Evolutionary conservation across 2,888 invertebrate species (phyloP), one percentile per base, ranked within the genome.

Genomic region (Anoncus sp.): DNA sequence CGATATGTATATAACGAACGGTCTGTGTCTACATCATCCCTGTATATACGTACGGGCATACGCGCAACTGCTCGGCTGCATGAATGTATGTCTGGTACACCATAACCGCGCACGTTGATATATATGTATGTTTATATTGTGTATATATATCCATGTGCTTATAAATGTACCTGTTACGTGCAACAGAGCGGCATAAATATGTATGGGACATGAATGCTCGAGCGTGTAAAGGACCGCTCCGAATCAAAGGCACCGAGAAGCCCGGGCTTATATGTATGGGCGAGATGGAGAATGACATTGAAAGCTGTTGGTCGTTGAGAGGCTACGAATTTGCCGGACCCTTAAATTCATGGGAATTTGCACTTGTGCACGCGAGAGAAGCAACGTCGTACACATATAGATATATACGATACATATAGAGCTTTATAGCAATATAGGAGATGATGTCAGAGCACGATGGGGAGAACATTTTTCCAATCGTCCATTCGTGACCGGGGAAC

Each of bases 151-250:
- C 45, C 55, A 53, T 63, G 16, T 24, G 49, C 27, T 49, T 18
- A 55, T 53, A 63, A n/a, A n/a, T n/a, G 77, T 84, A 86, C 84
- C 84, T 82, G 84, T 85, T 85, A 86, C 86, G 85, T 85, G 85
- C 82, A 81, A 82, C 71, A 73, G 79, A 65, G 80, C 79, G 81
- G 81, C 84, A 89, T 90, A 88, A 90, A 90, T 90, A 90, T 90
- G 89, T 90, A 89, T 89, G 87, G 89, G 83, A 85, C 89, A 89
- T 90, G 90, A 90, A 90, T 90, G 87, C 88, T 83, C 85, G 86
- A 90, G 88, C 85, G 84, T 82, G 85, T 81, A 82, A 81, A 80
- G 82, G 81, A 84, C 2, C 83, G 77, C 69, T 70, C 51, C 60
- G 51, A 77, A 77, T 74, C 70, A 66, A 55, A 66, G 35, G 45